Conservation (phyloP, 2,113 vertebrate genomes). For the Ramphastos sulfuratus region DNA sequence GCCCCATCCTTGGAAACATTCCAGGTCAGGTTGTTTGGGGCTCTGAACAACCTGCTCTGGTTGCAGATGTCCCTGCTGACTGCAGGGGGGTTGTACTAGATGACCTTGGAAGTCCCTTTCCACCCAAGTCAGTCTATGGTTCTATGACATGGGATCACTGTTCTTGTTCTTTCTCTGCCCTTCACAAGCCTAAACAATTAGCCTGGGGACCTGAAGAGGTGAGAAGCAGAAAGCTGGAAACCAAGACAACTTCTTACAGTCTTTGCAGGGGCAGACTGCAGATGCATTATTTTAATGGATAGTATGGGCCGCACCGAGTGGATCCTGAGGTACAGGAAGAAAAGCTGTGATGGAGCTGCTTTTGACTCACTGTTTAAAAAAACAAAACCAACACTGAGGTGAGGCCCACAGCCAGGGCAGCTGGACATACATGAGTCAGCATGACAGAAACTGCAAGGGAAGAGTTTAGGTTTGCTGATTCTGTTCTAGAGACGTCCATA, state of each 20-base stretch:
- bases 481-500: accelerated
- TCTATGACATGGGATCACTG: not conserved
- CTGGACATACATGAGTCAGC: not conserved
- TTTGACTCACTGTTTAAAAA: not conserved
- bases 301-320: too few relatives aligned
- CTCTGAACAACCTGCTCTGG: not conserved
- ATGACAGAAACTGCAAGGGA: not conserved
- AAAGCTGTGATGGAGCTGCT: not conserved
- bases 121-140: not conserved
- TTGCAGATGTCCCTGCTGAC: not conserved
- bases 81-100: not conserved
- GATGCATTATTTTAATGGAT: accelerated
- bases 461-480: not conserved
- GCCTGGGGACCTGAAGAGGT: not conserved
- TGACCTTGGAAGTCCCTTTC: not conserved
- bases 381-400: not conserved
- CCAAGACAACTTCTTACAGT: not conserved
- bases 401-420: not conserved
- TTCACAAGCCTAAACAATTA: not conserved
- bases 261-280: not conserved
- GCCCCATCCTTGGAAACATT: not conserved
- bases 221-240: not conserved
- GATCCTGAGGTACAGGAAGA: not conserved
- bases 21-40: not conserved
- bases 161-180: not conserved